Evolutionary conservation across 2,113 vertebrate species (phyloP).

Genomic region (Riparia riparia): DNA sequence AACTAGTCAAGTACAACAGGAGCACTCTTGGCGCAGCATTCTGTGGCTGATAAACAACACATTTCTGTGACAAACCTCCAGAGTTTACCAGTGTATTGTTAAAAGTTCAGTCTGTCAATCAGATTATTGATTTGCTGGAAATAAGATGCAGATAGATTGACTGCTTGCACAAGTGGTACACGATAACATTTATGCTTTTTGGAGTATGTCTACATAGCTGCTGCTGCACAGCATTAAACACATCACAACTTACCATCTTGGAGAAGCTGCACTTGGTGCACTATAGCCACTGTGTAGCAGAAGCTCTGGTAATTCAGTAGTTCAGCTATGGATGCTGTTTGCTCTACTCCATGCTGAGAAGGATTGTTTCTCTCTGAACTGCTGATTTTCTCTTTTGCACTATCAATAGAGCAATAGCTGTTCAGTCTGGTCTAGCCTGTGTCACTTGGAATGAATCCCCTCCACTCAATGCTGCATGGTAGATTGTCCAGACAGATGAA

Average conservation of each 20-base stretch:
- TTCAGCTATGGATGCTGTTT: not conserved
- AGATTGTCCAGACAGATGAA: not conserved
- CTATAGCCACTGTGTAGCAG: not conserved
- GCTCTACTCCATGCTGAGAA: not conserved
- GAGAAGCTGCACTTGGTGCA: not conserved
- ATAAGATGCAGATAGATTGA: not conserved
- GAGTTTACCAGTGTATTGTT: not conserved
- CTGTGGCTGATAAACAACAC: not conserved
- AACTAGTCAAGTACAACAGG: not conserved
- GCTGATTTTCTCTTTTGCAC: not conserved
- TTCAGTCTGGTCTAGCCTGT: too few species aligned
- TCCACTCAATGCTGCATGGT: not conserved
- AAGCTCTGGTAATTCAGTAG: not conserved
- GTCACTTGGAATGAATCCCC: not conserved
- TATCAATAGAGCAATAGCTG: not conserved
- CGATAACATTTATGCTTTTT: rapidly evolving
- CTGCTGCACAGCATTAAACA: not conserved
- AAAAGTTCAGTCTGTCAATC: not conserved
- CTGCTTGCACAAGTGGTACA: not conserved
- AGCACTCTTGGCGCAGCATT: not conserved
- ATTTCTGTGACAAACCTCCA: not conserved
- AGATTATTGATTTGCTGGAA: not conserved
- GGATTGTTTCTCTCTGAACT: not conserved
- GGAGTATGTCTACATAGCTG: not conserved
- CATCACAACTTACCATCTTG: too few species aligned